Conservation (phyloP, 2,113 vertebrate genomes). For the Actinemys pallida region DNA sequence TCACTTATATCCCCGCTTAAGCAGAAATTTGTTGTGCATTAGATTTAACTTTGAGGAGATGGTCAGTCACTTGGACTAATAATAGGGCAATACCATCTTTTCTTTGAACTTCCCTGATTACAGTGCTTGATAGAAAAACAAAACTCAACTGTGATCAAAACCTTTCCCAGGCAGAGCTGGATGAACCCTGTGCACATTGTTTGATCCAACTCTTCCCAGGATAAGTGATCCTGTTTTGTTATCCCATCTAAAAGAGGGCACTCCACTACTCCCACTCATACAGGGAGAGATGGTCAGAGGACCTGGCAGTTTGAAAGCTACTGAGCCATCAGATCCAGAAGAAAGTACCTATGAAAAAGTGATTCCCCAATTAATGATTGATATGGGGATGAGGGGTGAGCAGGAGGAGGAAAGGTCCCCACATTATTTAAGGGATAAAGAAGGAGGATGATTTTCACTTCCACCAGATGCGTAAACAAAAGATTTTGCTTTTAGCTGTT, state of each 20-base stretch:
- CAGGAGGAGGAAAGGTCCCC: too few species aligned
- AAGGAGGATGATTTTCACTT: too few species aligned
- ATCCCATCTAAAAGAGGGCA: not conserved
- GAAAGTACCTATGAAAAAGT: not conserved
- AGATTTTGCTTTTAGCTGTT: too few species aligned
- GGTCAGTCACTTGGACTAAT: not conserved
- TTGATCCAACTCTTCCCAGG: not conserved
- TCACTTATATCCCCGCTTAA: not conserved
- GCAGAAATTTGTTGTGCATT: not conserved
- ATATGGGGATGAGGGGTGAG: too few species aligned
- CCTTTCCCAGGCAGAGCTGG: not conserved
- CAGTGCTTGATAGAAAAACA: not conserved
- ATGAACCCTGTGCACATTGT: not conserved
- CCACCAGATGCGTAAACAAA: too few species aligned
- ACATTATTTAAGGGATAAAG: too few species aligned
- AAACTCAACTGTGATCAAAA: not conserved
- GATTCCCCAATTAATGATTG: too few species aligned
- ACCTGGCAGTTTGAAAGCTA: not conserved
- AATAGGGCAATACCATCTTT: not conserved
- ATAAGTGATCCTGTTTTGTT: not conserved
- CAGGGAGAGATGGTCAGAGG: too few species aligned
- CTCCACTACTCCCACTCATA: not conserved
- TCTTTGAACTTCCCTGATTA: not conserved
- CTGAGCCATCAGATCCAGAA: not conserved
- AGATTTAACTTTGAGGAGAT: not conserved